These are phyloP conservation scores for Sarcophaga subvicina DNA, from an alignment of 2,888 invertebrate species.

Conservation along the genomic window DNA sequence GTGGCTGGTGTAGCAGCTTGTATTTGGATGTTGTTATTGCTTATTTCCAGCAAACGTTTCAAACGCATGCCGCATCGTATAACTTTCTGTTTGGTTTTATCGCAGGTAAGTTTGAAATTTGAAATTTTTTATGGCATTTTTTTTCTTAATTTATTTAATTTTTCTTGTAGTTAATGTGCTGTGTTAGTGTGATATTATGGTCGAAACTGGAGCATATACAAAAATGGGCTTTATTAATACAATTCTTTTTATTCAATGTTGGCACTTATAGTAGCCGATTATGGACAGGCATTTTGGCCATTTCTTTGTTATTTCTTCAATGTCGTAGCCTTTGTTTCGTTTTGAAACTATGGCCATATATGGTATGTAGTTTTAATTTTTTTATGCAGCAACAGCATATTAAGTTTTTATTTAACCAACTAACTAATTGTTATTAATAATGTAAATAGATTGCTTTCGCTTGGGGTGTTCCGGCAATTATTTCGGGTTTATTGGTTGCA, in stretches of 20 bases:
- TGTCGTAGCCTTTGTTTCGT: conserved; percentile 93
- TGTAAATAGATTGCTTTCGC: conserved; percentile 83
- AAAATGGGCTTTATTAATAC: conserved; percentile 87
- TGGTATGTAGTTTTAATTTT: conserved; percentile 79
- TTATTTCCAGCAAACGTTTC: conserved; percentile 89
- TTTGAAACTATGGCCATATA: conserved; percentile 88
- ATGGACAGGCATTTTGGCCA: conserved; percentile 93
- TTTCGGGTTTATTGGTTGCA: conserved; percentile 86
- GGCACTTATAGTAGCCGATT: conserved; percentile 91
- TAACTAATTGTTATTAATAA: not conserved
- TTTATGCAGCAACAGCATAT: not conserved
- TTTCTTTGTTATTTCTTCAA: conserved; percentile 91
- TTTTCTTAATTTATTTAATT: not conserved
- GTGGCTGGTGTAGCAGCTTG: conserved; percentile 90
- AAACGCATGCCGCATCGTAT: conserved; percentile 91
- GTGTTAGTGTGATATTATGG: conserved; percentile 90
- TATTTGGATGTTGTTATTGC: conserved; percentile 90
- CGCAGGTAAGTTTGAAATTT: conserved; percentile 86
- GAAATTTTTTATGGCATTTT: not conserved
- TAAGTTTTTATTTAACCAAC: conserved; percentile 3
- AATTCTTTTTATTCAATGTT: conserved; percentile 89
- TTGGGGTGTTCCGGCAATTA: conserved; percentile 86
- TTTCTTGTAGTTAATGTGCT: conserved; percentile 84
- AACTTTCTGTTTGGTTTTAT: conserved; percentile 89
- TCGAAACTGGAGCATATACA: conserved; percentile 84